Conservation (phyloP, 2,113 vertebrate species). For the Colius striatus region DNA sequence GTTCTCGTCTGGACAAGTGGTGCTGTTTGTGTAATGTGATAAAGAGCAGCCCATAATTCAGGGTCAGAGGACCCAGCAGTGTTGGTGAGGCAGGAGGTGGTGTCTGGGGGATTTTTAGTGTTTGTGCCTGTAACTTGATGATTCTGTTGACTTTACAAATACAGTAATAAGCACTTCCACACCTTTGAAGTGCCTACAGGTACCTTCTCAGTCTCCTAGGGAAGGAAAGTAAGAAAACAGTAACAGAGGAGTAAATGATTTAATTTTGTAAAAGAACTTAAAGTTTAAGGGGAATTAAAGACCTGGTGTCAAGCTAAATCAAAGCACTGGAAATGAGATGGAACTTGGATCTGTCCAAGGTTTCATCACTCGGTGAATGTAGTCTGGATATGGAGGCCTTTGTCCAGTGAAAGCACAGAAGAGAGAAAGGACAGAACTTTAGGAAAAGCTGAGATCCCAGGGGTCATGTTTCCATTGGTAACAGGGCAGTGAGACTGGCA, state of each 20-base stretch:
- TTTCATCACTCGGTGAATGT: not conserved
- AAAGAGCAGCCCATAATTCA: not conserved
- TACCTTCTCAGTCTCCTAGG: not conserved
- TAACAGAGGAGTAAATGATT: not conserved
- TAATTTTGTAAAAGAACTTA: not conserved
- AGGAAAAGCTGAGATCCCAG: not conserved
- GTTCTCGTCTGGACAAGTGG: not conserved
- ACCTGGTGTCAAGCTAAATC: not conserved
- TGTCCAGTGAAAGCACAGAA: not conserved
- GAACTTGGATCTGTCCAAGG: not conserved
- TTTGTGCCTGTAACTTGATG: not conserved
- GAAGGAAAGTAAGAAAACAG: not conserved
- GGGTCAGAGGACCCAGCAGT: not conserved
- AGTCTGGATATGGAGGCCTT: not conserved
- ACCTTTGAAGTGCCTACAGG: conserved; percentile 26
- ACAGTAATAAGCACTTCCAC: not conserved
- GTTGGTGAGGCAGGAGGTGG: not conserved
- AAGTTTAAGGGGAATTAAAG: not conserved
- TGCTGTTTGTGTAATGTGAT: not conserved
- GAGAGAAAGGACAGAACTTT: not conserved
- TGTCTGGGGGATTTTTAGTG: not conserved
- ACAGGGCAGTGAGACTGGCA: not conserved
- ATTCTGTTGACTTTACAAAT: not conserved
- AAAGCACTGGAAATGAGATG: conserved; percentile 25
- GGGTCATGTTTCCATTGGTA: not conserved